These are phyloP conservation scores for Coelopa frigida DNA, from an alignment of 1,140 invertebrate species.

Conservation along the genomic window DNA sequence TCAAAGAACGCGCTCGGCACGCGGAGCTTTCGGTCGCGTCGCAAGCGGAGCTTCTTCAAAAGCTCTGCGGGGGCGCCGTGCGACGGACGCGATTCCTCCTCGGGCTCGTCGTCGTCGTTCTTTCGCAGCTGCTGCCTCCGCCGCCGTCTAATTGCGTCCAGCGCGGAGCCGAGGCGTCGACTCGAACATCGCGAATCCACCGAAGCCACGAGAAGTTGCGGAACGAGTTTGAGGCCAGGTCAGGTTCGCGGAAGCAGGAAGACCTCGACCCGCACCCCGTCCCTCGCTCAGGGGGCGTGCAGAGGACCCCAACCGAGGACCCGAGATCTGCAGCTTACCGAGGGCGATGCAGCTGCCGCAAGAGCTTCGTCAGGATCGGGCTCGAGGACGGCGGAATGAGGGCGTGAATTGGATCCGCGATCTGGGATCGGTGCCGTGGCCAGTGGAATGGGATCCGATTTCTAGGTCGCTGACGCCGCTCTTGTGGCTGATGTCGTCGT, in stretches of 20 bases:
- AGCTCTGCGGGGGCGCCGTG: neutral
- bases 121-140: neutral
- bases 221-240: slow-evolving; percentile 18
- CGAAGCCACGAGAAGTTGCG: slow-evolving; percentile 16
- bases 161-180: too few relatives aligned
- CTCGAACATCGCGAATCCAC: too few relatives aligned
- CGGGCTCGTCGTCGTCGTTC: neutral
- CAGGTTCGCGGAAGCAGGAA: too few relatives aligned
- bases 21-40: neutral
- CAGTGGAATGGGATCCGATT: too few relatives aligned
- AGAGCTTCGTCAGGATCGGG: neutral
- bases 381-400: too few relatives aligned
- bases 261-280: too few relatives aligned
- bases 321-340: neutral
- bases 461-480: too few relatives aligned
- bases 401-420: too few relatives aligned
- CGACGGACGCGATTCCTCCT: neutral
- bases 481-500: neutral
- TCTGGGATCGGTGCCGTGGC: too few relatives aligned
- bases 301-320: too few relatives aligned
- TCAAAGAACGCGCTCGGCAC: too few relatives aligned
- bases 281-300: too few relatives aligned
- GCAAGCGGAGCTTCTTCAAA: neutral
- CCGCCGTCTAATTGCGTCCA: neutral
- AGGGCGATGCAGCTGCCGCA: neutral